A percentile compares a stretch with the other conserved stretches of the same genome.
Evolutionary conservation across 2,113 vertebrate genomes (phyloP).

Genomic region (Coreoperca whiteheadi): DNA sequence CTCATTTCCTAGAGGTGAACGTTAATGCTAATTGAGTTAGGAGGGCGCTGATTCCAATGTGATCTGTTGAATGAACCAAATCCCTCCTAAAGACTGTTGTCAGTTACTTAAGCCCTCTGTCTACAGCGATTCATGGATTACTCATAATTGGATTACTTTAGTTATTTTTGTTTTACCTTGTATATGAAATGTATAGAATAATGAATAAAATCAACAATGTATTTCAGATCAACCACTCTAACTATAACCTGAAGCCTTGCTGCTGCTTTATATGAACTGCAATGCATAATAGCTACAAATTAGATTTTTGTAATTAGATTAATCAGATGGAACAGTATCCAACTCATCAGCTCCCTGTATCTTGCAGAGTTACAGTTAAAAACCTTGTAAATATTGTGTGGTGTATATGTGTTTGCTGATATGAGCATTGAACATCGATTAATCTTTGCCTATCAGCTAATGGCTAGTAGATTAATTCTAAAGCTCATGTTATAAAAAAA

Average conservation of each 20-base stretch:
- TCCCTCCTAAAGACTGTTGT: slow-evolving; percentile 65
- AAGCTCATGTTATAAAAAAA: too few relatives aligned
- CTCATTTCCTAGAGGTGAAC: slow-evolving; percentile 66
- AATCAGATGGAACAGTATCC: neutral
- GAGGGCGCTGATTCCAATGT: slow-evolving; percentile 61
- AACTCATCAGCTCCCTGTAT: neutral
- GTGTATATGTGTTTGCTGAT: neutral
- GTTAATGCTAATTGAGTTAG: slow-evolving; percentile 70
- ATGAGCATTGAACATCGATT: neutral
- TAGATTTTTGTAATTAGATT: neutral
- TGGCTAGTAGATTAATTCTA: neutral
- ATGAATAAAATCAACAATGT: slow-evolving; percentile 7
- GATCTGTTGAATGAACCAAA: slow-evolving; percentile 65
- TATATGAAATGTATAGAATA: slow-evolving; percentile 8
- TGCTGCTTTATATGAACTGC: neutral
- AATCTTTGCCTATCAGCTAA: neutral
- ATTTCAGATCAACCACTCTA: neutral
- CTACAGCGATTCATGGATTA: slow-evolving; percentile 60
- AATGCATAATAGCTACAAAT: neutral
- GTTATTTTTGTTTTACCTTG: slow-evolving; percentile 46
- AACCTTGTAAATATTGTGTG: neutral
- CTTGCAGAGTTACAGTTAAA: neutral
- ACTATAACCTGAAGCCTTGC: neutral
- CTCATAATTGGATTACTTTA: slow-evolving; percentile 71
- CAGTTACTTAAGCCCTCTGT: slow-evolving; percentile 59